Conservation (phyloP, 2,888 invertebrate genomes). For the Himalopsyche kuldschensis region DNA sequence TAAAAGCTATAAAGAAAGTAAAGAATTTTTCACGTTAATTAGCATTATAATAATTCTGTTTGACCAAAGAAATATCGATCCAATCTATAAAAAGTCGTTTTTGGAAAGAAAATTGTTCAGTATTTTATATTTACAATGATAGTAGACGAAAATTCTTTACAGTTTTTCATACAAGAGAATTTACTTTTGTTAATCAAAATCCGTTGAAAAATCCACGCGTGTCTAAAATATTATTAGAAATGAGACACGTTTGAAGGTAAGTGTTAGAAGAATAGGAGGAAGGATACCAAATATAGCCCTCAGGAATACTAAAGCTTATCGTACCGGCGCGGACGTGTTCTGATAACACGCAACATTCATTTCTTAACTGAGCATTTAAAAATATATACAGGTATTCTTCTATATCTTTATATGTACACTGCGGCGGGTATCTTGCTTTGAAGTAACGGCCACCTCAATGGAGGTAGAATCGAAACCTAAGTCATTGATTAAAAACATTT, state of each 20-base stretch:
- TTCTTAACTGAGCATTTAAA: slow-evolving; percentile 24
- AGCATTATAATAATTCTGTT: no score
- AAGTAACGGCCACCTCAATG: background rate
- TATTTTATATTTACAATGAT: no score
- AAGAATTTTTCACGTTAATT: no score
- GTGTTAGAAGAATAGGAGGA: slow-evolving; percentile 9
- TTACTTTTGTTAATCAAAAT: background rate
- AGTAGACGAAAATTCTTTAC: no score
- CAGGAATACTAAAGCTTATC: slow-evolving; percentile 28
- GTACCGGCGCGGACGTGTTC: slow-evolving; percentile 22
- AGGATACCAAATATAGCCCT: background rate
- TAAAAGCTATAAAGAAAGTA: no score
- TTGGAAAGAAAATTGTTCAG: no score
- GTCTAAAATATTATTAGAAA: background rate
- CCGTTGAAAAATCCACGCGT: background rate
- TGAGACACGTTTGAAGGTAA: slow-evolving; percentile 20
- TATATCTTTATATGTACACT: background rate
- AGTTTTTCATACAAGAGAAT: no score
- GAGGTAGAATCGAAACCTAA: background rate
- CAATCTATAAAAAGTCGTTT: no score
- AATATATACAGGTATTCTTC: slow-evolving; percentile 10
- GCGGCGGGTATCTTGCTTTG: background rate
- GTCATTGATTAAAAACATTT: background rate
- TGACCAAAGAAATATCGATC: no score
- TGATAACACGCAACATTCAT: slow-evolving; percentile 28